Evolutionary conservation across 1,140 invertebrate genomes (phyloP), one percentile per base, ranked within the genome.

Genomic region (Cherax quadricarinatus): DNA sequence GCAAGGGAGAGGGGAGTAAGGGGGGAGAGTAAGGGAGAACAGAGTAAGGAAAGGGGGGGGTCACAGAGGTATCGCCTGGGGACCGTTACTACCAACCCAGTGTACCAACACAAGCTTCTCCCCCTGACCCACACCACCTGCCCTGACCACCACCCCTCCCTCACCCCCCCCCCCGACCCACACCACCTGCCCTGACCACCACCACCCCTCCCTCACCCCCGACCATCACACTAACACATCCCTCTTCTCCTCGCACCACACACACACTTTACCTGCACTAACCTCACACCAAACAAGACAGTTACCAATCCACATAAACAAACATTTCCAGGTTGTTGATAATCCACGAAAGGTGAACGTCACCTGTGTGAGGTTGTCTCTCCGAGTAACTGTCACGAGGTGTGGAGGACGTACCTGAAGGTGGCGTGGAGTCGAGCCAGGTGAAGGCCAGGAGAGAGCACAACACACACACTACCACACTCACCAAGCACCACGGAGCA

Each of bases 51-150:
- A 53, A 24, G 83, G 62, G 18, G 12, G 30, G n/a, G 48, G 79
- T 57, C 14, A 62, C 70, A 24, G 62, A 49, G 83, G 83, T 85
- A 85, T 66, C 57, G 83, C 83, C 83, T 41, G 57, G 14, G 83
- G 83, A 85, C 83, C 83, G 83, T 85, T 85, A 85, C 83, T 66
- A 85, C 60, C 70, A 85, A 62, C 83, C 83, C 83, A 60, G 62
- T 4, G 30, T 85, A 85, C 48, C 60, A 66, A 66, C 60, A 70
- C 83, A 60, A 48, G n/a, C 70, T 75, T 75, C 30, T 75, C 30
- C 62, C 83, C 62, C 82, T 48, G 30, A 30, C 60, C 83, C 60
- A 66, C 41, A 62, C 83, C 83, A 85, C 30, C 83, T 85, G 30
- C 83, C 81, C 49, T 12, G 6, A 14, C 60, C 62, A n/a, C n/a